Conservation (phyloP, 2,113 vertebrate genomes). For the Cricetomys ansorgei region DNA sequence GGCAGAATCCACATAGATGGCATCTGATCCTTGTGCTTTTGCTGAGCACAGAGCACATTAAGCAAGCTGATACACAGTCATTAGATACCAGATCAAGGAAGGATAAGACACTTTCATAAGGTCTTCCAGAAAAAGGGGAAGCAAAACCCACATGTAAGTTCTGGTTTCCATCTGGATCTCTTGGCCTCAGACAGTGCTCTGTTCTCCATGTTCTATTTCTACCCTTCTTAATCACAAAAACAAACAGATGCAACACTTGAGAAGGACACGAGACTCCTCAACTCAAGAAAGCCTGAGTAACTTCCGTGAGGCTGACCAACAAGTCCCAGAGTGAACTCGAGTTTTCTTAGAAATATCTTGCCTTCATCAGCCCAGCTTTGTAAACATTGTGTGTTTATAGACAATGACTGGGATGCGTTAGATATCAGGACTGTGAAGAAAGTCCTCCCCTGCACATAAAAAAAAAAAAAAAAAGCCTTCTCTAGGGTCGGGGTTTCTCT, state of each 20-base stretch:
- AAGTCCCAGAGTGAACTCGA: constrained; percentile 20
- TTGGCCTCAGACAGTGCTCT: background rate
- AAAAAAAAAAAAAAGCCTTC: background rate
- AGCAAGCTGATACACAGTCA: background rate
- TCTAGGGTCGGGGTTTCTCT: background rate
- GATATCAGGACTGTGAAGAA: background rate
- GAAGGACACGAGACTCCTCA: background rate
- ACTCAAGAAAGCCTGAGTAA: background rate
- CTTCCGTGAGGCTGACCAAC: background rate
- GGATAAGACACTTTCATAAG: background rate
- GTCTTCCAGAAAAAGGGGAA: background rate
- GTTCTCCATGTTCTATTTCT: background rate
- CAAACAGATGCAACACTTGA: background rate
- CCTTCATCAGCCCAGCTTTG: background rate
- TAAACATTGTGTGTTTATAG: background rate
- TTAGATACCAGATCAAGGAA: background rate
- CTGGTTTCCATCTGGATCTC: constrained; percentile 13
- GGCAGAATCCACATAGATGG: background rate
- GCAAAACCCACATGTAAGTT: background rate
- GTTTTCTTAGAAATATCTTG: constrained; percentile 57
- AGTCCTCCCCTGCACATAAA: background rate
- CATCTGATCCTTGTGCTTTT: background rate
- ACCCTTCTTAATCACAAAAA: background rate
- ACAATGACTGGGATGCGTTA: constrained; percentile 1
- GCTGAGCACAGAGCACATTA: background rate